Percentiles rank a stretch among this genome's conserved stretches.
Evolutionary conservation across 1,140 invertebrate genomes (phyloP).

Genomic region (Drosophila virilis): DNA sequence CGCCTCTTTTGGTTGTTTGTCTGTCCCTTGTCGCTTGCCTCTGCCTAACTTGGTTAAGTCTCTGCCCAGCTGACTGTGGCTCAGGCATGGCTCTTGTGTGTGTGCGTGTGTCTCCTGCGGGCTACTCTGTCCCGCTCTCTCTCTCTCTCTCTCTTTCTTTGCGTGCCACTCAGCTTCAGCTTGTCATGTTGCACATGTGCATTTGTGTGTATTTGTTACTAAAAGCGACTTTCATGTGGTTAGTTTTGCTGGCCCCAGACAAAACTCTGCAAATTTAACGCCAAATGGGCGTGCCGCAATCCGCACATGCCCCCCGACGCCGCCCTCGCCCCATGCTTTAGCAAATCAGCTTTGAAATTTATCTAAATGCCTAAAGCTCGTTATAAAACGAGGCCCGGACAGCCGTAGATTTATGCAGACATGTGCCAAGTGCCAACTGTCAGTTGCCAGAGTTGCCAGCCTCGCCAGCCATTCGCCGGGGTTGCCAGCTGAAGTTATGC

Average conservation of each 20-base stretch:
- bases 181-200: conserved; percentile 74
- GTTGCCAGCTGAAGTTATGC: conserved; percentile 39
- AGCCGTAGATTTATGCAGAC: conserved; percentile 73
- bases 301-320: background rate
- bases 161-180: conserved; percentile 66
- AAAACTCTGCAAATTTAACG: conserved; percentile 75
- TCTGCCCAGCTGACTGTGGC: conserved; percentile 31
- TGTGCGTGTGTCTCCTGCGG: conserved; percentile 19
- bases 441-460: conserved; percentile 50
- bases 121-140: conserved; percentile 3
- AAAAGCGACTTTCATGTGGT: conserved; percentile 73
- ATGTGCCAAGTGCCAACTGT: conserved; percentile 60
- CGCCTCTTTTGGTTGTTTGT: conserved; percentile 37
- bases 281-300: conserved; percentile 57
- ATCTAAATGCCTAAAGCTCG: conserved; percentile 80
- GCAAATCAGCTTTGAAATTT: conserved; percentile 82
- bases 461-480: background rate
- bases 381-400: conserved; percentile 65
- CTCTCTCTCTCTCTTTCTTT: conserved; percentile 28
- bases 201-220: conserved; percentile 58
- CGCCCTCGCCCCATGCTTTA: conserved; percentile 11
- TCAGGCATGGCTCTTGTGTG: conserved; percentile 18
- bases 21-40: conserved; percentile 5
- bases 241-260: conserved; percentile 61
- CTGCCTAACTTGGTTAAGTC: conserved; percentile 43